Conservation (phyloP, 2,113 vertebrate genomes). For the Polyodon spathula region DNA sequence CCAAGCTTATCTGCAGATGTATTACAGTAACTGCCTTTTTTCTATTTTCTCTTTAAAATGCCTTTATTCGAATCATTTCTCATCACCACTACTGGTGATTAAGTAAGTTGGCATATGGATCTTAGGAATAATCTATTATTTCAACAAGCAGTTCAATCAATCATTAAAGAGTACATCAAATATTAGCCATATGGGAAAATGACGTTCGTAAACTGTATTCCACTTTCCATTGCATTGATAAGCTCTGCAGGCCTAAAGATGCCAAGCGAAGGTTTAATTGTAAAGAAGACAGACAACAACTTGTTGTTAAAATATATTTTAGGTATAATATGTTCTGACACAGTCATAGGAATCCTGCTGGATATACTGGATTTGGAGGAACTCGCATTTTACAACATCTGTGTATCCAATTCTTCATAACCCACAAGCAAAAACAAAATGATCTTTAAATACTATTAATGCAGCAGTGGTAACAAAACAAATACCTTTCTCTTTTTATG, state of each 20-base stretch:
- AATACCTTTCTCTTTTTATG: neutral
- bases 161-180: no score
- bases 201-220: no score
- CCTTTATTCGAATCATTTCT: no score
- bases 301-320: slow-evolving; percentile 6
- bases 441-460: neutral
- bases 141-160: no score
- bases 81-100: no score
- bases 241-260: no score
- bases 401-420: neutral
- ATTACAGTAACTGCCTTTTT: no score
- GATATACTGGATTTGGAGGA: neutral
- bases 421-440: neutral
- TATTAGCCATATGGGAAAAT: no score
- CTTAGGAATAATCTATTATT: no score
- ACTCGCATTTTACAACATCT: neutral
- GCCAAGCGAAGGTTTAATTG: neutral
- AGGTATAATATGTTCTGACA: neutral
- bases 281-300: neutral
- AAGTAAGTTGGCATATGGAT: no score
- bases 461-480: neutral
- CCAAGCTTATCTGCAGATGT: no score
- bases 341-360: neutral
- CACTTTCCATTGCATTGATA: neutral
- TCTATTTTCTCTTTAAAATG: no score